A percentile compares a stretch with the other conserved stretches of the same genome.
Evolutionary conservation across 2,888 invertebrate species (phyloP).

Genomic region (Drosophila formosana): DNA sequence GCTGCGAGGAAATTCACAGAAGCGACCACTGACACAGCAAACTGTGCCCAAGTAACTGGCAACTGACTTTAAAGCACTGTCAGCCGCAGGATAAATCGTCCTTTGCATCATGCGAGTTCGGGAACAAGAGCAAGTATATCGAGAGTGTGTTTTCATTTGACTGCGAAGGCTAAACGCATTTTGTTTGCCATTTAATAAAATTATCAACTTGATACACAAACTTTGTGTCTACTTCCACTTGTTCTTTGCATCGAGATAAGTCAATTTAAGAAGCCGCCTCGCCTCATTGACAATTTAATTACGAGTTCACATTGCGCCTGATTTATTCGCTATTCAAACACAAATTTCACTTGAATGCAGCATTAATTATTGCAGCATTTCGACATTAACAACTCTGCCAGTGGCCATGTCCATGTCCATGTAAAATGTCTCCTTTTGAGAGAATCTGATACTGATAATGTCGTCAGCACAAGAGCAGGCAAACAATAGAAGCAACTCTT

Average conservation of each 20-base stretch:
- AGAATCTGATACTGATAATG: conserved; percentile 35
- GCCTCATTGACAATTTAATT: conserved; percentile 67
- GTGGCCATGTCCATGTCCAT: not conserved
- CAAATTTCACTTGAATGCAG: conserved; percentile 61
- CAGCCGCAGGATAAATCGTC: conserved; percentile 49
- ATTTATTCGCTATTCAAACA: conserved; percentile 63
- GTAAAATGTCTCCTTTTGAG: conserved; percentile 12
- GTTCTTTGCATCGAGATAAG: conserved; percentile 52
- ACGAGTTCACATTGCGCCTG: conserved; percentile 50
- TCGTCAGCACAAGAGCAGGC: conserved; percentile 27
- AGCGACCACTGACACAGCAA: conserved; percentile 58
- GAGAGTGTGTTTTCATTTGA: conserved; percentile 34
- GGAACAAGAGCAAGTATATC: not conserved
- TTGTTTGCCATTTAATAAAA: conserved; percentile 71
- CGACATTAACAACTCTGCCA: not conserved
- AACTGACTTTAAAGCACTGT: conserved; percentile 43
- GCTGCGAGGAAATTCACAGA: not conserved
- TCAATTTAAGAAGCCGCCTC: conserved; percentile 30
- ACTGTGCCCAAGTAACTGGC: conserved; percentile 36
- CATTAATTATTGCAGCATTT: conserved; percentile 70
- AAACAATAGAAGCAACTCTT: conserved; percentile 28
- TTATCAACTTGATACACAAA: conserved; percentile 74
- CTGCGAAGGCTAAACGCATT: conserved; percentile 44
- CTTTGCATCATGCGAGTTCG: conserved; percentile 10
- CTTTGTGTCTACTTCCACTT: conserved; percentile 43